These are phyloP conservation scores for Lithophane socia DNA, from an alignment of 2,888 invertebrate species.

Conservation along the genomic window DNA sequence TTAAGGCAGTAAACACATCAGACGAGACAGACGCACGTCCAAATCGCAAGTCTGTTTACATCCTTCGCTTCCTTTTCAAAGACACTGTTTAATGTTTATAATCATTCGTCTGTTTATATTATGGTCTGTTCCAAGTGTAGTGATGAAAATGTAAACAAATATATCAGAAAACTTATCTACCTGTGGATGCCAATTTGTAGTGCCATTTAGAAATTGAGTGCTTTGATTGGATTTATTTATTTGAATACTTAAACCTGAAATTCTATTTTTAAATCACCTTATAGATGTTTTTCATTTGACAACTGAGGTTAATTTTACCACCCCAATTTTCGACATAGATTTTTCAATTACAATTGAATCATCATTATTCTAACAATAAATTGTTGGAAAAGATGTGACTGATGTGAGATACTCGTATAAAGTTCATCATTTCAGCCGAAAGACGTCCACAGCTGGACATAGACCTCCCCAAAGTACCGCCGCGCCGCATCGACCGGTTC, in stretches of 20 bases:
- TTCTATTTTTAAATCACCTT: neutral
- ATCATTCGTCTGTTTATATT: slow-evolving; percentile 46
- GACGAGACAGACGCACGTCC: slow-evolving; percentile 48
- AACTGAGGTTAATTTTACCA: neutral
- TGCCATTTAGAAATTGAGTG: neutral
- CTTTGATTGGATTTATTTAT: too few species aligned
- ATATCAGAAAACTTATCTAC: neutral
- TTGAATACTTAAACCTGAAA: too few species aligned
- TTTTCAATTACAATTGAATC: neutral
- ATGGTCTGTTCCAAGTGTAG: neutral
- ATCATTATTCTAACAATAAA: neutral
- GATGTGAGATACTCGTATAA: neutral
- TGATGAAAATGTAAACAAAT: neutral
- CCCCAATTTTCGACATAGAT: neutral
- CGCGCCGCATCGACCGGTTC: too few species aligned
- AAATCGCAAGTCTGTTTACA: slow-evolving; percentile 55
- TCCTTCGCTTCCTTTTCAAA: slow-evolving; percentile 41
- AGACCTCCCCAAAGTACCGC: too few species aligned
- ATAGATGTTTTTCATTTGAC: neutral
- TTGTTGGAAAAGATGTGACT: neutral
- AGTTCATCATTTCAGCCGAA: neutral
- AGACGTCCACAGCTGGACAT: too few species aligned
- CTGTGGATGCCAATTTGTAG: neutral
- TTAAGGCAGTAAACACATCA: slow-evolving; percentile 49
- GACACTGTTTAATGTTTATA: slow-evolving; percentile 40